Conservation (phyloP, 2,888 invertebrate species). For the Lithodes maja region DNA sequence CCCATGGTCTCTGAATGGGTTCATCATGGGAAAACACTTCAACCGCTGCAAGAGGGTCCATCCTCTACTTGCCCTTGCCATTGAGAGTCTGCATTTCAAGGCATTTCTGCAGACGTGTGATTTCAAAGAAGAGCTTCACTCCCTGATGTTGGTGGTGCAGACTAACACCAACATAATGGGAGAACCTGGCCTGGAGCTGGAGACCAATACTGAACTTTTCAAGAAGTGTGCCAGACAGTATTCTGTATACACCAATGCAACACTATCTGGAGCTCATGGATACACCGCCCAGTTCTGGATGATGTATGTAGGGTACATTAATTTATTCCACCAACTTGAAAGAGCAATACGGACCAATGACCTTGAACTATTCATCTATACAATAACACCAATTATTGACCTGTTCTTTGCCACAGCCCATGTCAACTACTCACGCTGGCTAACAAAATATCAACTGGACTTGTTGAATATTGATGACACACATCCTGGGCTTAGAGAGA, state of each 20-base stretch:
- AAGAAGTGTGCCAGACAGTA: too few relatives aligned
- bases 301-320: too few relatives aligned
- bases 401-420: neutral
- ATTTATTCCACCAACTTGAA: neutral
- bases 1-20: slow-evolving; percentile 20
- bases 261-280: too few relatives aligned
- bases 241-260: too few relatives aligned
- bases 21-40: slow-evolving; percentile 7
- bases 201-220: too few relatives aligned
- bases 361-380: neutral
- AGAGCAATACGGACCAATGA: neutral
- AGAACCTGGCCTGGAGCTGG: neutral
- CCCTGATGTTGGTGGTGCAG: neutral
- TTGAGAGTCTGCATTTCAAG: neutral
- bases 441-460: slow-evolving; percentile 20
- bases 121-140: neutral
- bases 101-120: neutral
- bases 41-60: slow-evolving; percentile 21
- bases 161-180: neutral
- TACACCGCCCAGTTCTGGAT: too few relatives aligned
- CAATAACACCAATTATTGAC: slow-evolving; percentile 11
- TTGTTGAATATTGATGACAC: slow-evolving; percentile 23
- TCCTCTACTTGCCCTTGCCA: slow-evolving; percentile 5
- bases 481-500: slow-evolving; percentile 30
- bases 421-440: slow-evolving; percentile 18